Base-by-base conservation (phyloP, 2,888 invertebrate species). In the Tinea trinotella region DNA sequence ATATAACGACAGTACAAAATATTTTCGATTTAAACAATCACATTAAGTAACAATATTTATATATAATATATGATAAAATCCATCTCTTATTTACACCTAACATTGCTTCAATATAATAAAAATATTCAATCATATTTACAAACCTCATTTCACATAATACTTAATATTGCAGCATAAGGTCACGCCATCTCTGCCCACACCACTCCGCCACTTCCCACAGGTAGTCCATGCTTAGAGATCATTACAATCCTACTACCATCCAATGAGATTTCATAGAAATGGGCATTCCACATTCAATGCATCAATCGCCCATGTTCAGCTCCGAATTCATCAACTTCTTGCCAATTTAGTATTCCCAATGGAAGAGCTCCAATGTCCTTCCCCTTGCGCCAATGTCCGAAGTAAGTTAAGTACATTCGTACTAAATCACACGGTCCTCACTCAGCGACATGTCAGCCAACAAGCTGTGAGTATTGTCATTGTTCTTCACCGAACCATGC, bases 161-260 rank as follows among this genome's bases (percentile, higher is more conserved):
- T 81, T 84, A 83, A 78, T 84, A 85, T 85, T 85, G 84, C 84
- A 80, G 74, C 65, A 24, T 50, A 4, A 24, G 24, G 15, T 75
- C 69, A 74, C 58, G 59, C 36, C 55, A 49, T 13, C 18, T 52
- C 35, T 52, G 50, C 19, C 54, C 30, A 50, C 30, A 10, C 6
- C 12, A 35, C 15, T 24, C 19, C n/a, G 30, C 9, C 19, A 19
- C 18, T 24, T 20, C 40, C 9, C 15, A 20, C 30, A 5, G 24
- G 48, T 18, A 30, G 30, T 7, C n/a, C 30, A 2, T n/a, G 7
- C 22, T 53, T 53, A 53, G 44, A 44, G 20, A 53, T 44, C 22
- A 22, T 12, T 4, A 24, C 44, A 53, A 18, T 19, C 35, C 19
- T 20, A 18, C 35, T 17, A 6, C 22, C 40, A n/a, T 19, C 44